phyloP scores from a whole-genome alignment of 2,113 vertebrate species.

The Delphinus delphis region DNA sequence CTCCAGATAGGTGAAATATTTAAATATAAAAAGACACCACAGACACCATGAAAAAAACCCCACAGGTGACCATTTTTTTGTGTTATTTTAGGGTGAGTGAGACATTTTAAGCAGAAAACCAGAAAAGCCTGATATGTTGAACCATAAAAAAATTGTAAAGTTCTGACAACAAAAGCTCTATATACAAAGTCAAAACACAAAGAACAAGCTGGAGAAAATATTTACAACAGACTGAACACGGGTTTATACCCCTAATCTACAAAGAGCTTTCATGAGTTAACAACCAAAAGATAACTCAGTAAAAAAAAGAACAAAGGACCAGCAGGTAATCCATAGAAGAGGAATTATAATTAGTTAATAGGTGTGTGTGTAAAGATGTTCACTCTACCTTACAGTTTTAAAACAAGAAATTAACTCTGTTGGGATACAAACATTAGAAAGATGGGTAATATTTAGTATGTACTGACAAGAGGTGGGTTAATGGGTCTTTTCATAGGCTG shows the following conservation, averaged over 20 bases:
- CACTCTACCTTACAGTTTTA: not conserved
- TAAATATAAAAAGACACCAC: not conserved
- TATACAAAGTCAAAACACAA: conserved; percentile 26
- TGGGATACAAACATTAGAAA: not conserved
- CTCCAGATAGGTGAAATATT: not conserved
- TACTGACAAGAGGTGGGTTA: not conserved
- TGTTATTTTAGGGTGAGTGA: conserved; percentile 3
- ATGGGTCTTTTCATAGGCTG: not conserved
- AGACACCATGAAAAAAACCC: not conserved
- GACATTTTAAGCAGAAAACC: conserved; percentile 24
- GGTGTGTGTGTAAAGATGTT: not conserved
- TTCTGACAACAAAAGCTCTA: conserved; percentile 32
- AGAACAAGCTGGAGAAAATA: conserved; percentile 20
- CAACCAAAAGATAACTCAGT: not conserved
- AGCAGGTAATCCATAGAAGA: not conserved
- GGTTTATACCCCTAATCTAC: conserved; percentile 40
- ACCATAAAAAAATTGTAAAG: not conserved
- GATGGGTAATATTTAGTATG: not conserved
- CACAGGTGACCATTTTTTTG: not conserved
- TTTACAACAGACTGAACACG: conserved; percentile 38
- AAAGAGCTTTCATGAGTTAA: conserved; percentile 53
- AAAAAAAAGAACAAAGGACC: not conserved
- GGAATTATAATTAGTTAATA: not conserved
- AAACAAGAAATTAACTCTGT: not conserved
- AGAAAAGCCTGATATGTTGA: not conserved